These are phyloP conservation scores for Euclidia mi DNA, from an alignment of 2,888 invertebrate genomes.

Conservation along the genomic window DNA sequence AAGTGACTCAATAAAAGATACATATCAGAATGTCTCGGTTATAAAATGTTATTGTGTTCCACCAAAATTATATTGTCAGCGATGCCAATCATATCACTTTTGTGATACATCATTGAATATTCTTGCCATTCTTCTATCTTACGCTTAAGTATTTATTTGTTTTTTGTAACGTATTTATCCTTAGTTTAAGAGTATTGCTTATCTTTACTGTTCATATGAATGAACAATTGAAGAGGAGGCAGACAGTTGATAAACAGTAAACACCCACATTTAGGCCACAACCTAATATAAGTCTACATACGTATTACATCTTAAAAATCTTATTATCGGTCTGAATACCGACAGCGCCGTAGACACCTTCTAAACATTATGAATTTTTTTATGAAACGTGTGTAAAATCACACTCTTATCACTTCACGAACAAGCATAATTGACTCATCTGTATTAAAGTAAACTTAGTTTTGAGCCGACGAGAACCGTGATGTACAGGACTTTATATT, in stretches of 20 bases:
- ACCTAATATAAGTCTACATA: not conserved
- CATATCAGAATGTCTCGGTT: constrained; percentile 7
- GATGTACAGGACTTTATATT: no score
- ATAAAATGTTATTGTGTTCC: not conserved
- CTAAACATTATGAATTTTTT: no score
- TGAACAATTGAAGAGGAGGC: no score
- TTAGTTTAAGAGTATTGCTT: not conserved
- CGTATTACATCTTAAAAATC: no score
- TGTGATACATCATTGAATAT: constrained; percentile 1
- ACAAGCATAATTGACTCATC: no score
- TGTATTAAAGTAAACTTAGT: no score
- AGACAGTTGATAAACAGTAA: constrained; percentile 11
- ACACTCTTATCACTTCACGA: no score
- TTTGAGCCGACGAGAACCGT: no score
- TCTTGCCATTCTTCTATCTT: not conserved
- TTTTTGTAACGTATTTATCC: not conserved
- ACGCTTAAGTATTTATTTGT: not conserved
- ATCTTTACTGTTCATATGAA: not conserved
- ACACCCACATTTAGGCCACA: constrained; percentile 4
- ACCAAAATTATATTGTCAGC: constrained; percentile 5
- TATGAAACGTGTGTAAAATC: no score
- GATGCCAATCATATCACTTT: not conserved
- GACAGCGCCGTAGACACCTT: no score
- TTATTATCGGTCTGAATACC: no score
- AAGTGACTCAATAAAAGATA: not conserved